Evolutionary conservation across 2,797 vertebrate genomes (phyloP).

Genomic region (Pangasius djambal): DNA sequence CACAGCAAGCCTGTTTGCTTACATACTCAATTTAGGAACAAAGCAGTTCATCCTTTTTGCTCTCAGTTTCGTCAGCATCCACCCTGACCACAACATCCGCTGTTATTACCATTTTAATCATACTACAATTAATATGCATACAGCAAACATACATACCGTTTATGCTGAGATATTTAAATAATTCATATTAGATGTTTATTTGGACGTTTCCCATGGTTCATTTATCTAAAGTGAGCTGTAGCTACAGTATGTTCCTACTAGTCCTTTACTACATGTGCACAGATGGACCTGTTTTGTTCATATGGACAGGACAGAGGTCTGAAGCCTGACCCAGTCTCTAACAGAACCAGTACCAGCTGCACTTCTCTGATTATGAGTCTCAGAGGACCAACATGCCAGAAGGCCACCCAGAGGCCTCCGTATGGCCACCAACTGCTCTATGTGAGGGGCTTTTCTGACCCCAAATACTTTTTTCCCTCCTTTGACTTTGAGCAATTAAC

Average conservation of each 20-base stretch:
- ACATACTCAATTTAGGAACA: background rate
- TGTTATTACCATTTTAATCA: background rate
- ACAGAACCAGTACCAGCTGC: slow-evolving; percentile 56
- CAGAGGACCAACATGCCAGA: slow-evolving; percentile 42
- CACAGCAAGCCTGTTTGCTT: background rate
- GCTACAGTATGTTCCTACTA: background rate
- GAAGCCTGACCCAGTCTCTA: slow-evolving; percentile 23
- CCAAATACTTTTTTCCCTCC: background rate
- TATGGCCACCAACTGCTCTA: slow-evolving; percentile 55
- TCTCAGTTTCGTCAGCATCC: background rate
- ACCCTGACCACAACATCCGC: background rate
- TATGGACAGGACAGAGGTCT: slow-evolving; percentile 40
- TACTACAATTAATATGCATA: background rate
- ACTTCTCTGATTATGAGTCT: slow-evolving; percentile 45
- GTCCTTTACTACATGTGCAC: slow-evolving; percentile 18
- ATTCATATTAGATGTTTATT: background rate
- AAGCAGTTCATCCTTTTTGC: background rate
- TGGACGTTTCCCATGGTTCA: background rate
- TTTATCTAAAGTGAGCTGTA: background rate
- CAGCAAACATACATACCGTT: background rate
- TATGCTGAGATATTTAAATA: background rate
- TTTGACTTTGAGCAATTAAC: slow-evolving; percentile 13
- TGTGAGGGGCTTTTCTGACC: slow-evolving; percentile 32
- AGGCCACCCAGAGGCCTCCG: slow-evolving; percentile 51
- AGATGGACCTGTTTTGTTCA: slow-evolving; percentile 23